phyloP scores from a whole-genome alignment of 2,113 vertebrate genomes.

The Nestor notabilis region DNA sequence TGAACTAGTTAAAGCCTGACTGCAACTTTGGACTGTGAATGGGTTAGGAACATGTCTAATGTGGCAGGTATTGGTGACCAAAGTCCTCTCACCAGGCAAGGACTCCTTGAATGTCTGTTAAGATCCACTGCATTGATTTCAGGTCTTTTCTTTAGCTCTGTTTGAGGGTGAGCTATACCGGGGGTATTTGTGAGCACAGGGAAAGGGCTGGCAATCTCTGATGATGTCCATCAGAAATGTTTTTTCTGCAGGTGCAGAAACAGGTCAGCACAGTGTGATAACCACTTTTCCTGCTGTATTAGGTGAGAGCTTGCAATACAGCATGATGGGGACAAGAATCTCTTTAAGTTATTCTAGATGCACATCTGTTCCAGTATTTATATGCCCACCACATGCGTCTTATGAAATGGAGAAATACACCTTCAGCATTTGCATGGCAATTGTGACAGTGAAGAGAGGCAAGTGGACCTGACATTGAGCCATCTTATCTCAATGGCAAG shows the following conservation, averaged over 20 bases:
- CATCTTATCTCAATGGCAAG: background rate
- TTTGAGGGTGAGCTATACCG: background rate
- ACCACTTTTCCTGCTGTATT: fast-evolving
- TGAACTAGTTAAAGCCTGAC: background rate
- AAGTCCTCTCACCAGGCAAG: background rate
- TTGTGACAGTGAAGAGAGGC: background rate
- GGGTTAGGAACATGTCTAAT: background rate
- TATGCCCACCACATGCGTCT: background rate
- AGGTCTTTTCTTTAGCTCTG: background rate
- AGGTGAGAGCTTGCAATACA: background rate
- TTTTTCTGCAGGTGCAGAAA: background rate
- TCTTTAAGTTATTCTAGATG: background rate
- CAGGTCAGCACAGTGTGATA: fast-evolving
- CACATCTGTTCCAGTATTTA: background rate
- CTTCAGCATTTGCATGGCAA: background rate
- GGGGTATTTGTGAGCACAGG: background rate
- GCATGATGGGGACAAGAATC: background rate
- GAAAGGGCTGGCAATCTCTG: background rate
- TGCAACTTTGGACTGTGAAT: background rate
- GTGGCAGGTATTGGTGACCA: background rate
- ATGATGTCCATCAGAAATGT: background rate
- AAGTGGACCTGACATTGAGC: background rate
- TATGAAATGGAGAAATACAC: background rate
- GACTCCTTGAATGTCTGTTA: background rate
- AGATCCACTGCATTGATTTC: background rate